Evolutionary conservation across 2,888 invertebrate genomes (phyloP).

Genomic region (Branchipolynoe longqiensis): DNA sequence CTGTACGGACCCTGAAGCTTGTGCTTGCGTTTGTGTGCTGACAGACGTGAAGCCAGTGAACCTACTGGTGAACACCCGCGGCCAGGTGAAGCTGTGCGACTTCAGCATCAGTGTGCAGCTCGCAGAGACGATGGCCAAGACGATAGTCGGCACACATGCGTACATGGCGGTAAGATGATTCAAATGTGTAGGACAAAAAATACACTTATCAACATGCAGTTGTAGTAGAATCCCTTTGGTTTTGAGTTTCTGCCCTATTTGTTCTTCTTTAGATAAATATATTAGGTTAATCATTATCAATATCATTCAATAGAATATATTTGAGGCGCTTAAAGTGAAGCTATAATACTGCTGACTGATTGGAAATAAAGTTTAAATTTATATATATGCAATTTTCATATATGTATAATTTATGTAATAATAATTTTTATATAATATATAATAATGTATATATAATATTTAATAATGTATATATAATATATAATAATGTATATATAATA

Average conservation of each 20-base stretch:
- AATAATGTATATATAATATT: no score
- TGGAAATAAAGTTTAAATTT: no score
- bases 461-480: no score
- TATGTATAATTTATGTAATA: no score
- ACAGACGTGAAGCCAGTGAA: conserved; percentile 82
- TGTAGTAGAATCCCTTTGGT: neutral
- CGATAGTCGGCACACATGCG: conserved; percentile 82
- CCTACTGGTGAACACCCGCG: conserved; percentile 80
- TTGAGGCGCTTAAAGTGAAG: no score
- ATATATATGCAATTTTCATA: no score
- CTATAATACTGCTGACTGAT: no score
- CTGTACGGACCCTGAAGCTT: no score
- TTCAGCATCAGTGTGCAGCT: conserved; percentile 82
- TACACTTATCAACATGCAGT: neutral
- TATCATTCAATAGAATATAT: no score
- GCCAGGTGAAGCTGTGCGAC: conserved; percentile 81
- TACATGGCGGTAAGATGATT: conserved; percentile 82
- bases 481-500: no score
- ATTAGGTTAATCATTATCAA: neutral
- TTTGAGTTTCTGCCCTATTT: neutral
- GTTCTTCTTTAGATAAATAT: neutral
- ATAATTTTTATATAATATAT: no score
- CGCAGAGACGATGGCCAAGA: conserved; percentile 81
- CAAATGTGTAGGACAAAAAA: neutral
- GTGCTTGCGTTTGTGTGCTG: neutral